phyloP scores from a whole-genome alignment of 2,113 vertebrate genomes.

The Silurus meridionalis region DNA sequence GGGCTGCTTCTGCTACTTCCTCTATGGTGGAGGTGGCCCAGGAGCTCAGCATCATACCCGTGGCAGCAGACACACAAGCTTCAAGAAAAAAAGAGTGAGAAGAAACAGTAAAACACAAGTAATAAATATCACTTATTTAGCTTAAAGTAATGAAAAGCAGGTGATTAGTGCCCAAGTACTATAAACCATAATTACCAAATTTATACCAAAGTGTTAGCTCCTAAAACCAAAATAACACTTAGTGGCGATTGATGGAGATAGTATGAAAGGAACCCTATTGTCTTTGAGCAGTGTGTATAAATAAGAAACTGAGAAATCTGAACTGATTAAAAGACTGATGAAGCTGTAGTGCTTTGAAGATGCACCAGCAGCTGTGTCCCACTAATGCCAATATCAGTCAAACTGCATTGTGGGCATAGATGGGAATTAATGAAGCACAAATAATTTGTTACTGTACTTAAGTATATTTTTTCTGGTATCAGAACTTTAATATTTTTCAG shows the following conservation, averaged over 20 bases:
- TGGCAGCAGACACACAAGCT: conserved; percentile 83
- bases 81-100: conserved; percentile 26
- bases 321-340: background rate
- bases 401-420: background rate
- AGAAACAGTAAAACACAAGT: background rate
- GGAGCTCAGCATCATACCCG: conserved; percentile 96
- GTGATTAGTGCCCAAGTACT: background rate
- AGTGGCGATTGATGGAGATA: background rate
- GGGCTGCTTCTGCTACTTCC: conserved; percentile 80
- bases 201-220: background rate
- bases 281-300: background rate
- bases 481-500: no score
- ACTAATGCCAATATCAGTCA: background rate
- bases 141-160: background rate
- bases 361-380: background rate
- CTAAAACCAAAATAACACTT: background rate
- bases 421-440: no score
- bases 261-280: background rate
- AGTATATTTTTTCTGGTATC: no score
- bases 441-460: no score
- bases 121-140: background rate
- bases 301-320: background rate
- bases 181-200: background rate
- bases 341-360: background rate
- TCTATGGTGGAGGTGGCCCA: conserved; percentile 94